phyloP scores from a whole-genome alignment of 2,797 vertebrate genomes.

The Epinephelus awoara region DNA sequence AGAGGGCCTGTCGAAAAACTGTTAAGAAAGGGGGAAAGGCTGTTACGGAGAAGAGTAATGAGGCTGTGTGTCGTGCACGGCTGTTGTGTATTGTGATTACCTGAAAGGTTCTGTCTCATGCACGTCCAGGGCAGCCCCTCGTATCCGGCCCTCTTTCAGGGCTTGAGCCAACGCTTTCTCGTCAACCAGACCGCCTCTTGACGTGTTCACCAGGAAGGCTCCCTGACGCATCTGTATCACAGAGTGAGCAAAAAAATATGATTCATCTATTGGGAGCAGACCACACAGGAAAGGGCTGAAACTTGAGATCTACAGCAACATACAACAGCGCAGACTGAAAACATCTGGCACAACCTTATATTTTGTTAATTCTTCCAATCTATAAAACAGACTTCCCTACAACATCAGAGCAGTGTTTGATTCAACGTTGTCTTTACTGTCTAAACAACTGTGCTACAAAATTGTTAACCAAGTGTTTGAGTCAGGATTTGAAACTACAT shows the following conservation, averaged over 20 bases:
- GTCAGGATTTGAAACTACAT: background rate
- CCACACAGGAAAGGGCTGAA: background rate
- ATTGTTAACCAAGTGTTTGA: background rate
- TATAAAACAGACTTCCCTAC: background rate
- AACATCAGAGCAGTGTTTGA: background rate
- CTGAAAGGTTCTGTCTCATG: constrained; percentile 94
- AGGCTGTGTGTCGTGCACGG: background rate
- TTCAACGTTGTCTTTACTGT: background rate
- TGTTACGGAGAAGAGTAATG: background rate
- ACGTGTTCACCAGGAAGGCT: constrained; percentile 93
- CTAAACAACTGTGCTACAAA: background rate
- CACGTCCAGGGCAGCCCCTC: constrained; percentile 92
- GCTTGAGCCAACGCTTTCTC: constrained; percentile 93
- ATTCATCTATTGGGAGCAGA: constrained; percentile 7
- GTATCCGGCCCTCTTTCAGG: constrained; percentile 92
- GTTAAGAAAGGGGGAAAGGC: constrained; percentile 1
- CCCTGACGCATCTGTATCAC: constrained; percentile 91
- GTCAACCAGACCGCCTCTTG: constrained; percentile 91
- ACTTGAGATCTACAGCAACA: background rate
- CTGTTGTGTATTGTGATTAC: constrained; percentile 63
- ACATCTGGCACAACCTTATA: background rate
- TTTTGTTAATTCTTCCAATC: background rate
- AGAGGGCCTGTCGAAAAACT: constrained; percentile 92
- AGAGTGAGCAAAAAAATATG: background rate
- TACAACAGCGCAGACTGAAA: background rate